Evolutionary conservation across 1,140 invertebrate genomes (phyloP), one percentile per base, ranked within the genome.

Genomic region (Bombus impatiens): DNA sequence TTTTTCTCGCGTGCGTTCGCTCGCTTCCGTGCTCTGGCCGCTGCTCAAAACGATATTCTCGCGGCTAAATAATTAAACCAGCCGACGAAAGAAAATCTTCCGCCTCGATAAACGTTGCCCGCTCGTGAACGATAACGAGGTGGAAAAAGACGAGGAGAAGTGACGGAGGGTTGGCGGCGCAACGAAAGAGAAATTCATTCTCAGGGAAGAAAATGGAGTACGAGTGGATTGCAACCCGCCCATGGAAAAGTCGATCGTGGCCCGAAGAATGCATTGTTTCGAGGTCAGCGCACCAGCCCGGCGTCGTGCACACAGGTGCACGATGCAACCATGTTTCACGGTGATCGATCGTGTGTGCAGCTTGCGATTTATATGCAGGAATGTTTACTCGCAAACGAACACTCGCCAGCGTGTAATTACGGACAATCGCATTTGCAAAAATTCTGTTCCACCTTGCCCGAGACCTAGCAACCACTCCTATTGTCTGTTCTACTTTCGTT

Each of bases 1-100:
- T 81, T 78, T 88, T 88, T 72, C 70, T 88, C 87, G 86, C 87
- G 87, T 88, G 87, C 76, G 87, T 88, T n/a, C 22, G 37, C 47
- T 71, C 76, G 62, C 42, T 82, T 82, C 81, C 81, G 81, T 81
- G 68, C 68, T 22, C 35, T 4, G 35, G 8, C 8, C 5, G 25
- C 3, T n/a, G 35, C 53, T 79, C 8, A 3, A 12, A 68, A 28
- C 78, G 44, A 80, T 70, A 53, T 68, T 47, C 78, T 9, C 22
- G 70, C 12, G 47, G 47, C 9, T 40, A 40, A 59, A 57, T 78
- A 84, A 84, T 78, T 59, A 78, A 82, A 25, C 59, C 62, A 15
- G 15, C n/a, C n/a, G n/a, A 67, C 62, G 80, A 47, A 9, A 18
- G 72, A 76, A 32, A 10, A 67, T 67, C 35, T 68, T 25, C 18